A percentile compares a stretch with the other conserved stretches of the same genome.
Conservation (phyloP, 2,888 invertebrate species). For the Athetis lepigone region DNA sequence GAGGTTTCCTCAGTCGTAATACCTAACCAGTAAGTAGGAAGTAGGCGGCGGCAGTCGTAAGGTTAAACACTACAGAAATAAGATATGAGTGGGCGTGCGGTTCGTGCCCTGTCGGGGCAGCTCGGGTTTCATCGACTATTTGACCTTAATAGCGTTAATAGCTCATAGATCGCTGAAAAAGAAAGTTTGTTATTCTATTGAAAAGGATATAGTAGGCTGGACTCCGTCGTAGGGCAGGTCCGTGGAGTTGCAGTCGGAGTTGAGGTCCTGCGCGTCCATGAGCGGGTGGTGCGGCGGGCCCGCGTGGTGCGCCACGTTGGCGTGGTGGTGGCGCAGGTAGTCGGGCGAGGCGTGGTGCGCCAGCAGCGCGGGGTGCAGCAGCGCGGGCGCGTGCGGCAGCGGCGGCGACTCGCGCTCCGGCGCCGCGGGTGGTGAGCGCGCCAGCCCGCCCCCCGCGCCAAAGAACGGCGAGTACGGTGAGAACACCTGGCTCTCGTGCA, state of each 20-base stretch:
- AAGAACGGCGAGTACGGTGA: conserved; percentile 98
- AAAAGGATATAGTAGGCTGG: conserved; percentile 99
- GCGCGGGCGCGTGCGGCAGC: conserved; percentile 95
- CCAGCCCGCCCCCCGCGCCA: conserved; percentile 91
- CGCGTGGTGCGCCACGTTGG: conserved; percentile 93
- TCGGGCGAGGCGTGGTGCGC: conserved; percentile 96
- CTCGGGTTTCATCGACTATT: conserved; percentile 63
- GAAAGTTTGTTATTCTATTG: conserved; percentile 51
- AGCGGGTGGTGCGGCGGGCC: conserved; percentile 94
- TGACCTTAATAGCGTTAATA: conserved; percentile 65
- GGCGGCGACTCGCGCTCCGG: conserved; percentile 95
- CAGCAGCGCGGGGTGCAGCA: conserved; percentile 96
- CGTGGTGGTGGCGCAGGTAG: conserved; percentile 94
- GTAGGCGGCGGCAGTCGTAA: conserved; percentile 85
- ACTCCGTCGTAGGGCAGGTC: conserved; percentile 97
- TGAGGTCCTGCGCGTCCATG: conserved; percentile 96
- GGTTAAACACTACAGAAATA: conserved; percentile 90
- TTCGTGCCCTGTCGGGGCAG: conserved; percentile 66
- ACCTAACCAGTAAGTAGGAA: conserved; percentile 85
- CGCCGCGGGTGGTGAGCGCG: conserved; percentile 91
- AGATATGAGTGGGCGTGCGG: conserved; percentile 85
- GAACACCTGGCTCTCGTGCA: conserved; percentile 98
- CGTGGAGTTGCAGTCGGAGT: conserved; percentile 97
- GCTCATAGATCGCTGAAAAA: conserved; percentile 40
- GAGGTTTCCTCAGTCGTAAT: conserved; percentile 88